A percentile compares a stretch with the other conserved stretches of the same genome.
These are phyloP conservation scores for Boleophthalmus pectinirostris DNA, from an alignment of 2,113 vertebrate species.

Conservation along the genomic window DNA sequence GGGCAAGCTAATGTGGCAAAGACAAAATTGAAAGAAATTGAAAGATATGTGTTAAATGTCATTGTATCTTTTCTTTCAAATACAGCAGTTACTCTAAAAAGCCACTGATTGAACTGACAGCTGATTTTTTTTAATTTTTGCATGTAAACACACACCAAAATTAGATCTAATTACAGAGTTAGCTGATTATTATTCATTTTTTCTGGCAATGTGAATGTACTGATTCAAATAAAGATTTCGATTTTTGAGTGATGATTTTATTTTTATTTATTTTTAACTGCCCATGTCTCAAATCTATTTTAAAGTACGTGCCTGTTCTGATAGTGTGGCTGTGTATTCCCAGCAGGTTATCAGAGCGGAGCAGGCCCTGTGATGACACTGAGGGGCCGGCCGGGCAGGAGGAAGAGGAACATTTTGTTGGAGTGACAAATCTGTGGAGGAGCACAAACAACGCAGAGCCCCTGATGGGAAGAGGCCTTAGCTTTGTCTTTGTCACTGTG, in stretches of 20 bases:
- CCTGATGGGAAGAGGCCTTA: constrained; percentile 67
- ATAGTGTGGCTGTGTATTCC: constrained; percentile 30
- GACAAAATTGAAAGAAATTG: no score
- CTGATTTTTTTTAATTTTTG: no score
- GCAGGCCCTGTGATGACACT: constrained; percentile 57
- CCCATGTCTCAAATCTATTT: not conserved
- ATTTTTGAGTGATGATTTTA: no score
- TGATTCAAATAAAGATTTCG: no score
- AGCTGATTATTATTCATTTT: no score
- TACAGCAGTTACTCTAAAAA: not conserved
- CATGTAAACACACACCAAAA: no score
- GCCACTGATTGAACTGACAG: not conserved
- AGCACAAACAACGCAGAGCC: constrained; percentile 62
- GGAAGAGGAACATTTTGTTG: constrained; percentile 60
- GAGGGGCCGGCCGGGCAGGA: constrained; percentile 26
- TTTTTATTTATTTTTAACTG: no score
- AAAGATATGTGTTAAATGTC: no score
- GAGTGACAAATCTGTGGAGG: constrained; percentile 69
- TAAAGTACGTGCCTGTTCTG: constrained; percentile 5
- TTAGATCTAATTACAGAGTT: no score
- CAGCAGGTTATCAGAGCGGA: constrained; percentile 53
- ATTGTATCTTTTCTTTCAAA: no score
- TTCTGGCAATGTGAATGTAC: no score
- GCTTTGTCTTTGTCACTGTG: constrained; percentile 71
- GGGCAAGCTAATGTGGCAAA: no score